Base-by-base conservation (phyloP, 2,113 vertebrate species). In the Abramis brama region DNA sequence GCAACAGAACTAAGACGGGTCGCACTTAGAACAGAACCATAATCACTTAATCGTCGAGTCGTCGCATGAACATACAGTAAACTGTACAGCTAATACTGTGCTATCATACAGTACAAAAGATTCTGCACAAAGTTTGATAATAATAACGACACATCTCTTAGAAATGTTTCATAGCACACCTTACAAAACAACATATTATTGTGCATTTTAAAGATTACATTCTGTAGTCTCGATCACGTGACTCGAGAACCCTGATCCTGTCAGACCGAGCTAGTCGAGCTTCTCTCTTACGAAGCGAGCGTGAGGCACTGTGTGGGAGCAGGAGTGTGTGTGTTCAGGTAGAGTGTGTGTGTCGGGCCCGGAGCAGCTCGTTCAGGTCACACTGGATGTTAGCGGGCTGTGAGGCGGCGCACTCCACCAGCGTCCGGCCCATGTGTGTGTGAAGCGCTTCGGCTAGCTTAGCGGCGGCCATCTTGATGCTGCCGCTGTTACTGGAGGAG, bases 361-460 rank as follows among this genome's bases (percentile, higher is more conserved):
- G 94, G 11, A 98, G 92, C 79, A 97, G 79, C 87, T 97, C 95
- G 11, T 95, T 96, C 79, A 98, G 93, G 77, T 86, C 91, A 91
- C 94, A 96, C 89, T 91, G 93, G 92, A 97, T 91, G 84, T 93
- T 95, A 50, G 93, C 91, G 15, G 47, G 9, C 95, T 91, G 88
- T 96, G 97, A 11, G 9, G 95, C 94, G 2, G 96, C 96, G 0
- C 92, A 94, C 73, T 93, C 89, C 0, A 93, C 87, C 87, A 98
- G 94, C 23, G 89, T 91, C 8, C 89, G 91, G 52, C 97, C 97
- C 97, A 98, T 98, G 79, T 97, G 95, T 84, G 93, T 80, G 86
- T 96, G 92, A 85, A 98, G 95, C 25, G 95, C 95, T 92, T 94
- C 95, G 2, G 96, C 96, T 74, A 98, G 88, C 85, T 93, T 95